phyloP scores from a whole-genome alignment of 2,888 invertebrate genomes.

The Drosophila helvetica region DNA sequence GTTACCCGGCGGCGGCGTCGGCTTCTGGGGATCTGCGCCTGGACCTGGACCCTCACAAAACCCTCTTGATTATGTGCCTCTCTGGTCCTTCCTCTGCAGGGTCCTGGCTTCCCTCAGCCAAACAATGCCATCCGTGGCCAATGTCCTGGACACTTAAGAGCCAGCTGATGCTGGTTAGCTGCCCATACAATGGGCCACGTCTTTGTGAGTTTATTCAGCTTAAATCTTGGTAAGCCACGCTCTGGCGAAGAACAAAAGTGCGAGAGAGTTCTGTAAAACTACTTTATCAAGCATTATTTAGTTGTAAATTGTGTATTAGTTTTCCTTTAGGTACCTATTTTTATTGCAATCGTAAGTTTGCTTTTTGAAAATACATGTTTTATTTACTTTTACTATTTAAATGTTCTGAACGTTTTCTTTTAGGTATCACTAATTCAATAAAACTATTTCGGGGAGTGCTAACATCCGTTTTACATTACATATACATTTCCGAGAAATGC shows the following conservation, averaged over 20 bases:
- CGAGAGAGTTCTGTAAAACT: not conserved
- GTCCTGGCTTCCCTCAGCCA: not conserved
- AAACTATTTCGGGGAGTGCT: too few relatives aligned
- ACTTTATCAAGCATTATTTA: not conserved
- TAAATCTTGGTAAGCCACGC: not conserved
- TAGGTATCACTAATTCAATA: too few relatives aligned
- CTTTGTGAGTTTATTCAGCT: not conserved
- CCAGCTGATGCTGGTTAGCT: constrained; percentile 44
- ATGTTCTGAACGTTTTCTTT: too few relatives aligned
- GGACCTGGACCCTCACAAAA: constrained; percentile 14
- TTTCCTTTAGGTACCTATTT: not conserved
- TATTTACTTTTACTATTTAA: too few relatives aligned
- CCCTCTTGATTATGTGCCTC: constrained; percentile 60
- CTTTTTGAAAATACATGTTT: too few relatives aligned
- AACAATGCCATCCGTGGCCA: constrained; percentile 29
- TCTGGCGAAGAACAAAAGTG: too few relatives aligned
- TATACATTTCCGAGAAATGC: too few relatives aligned
- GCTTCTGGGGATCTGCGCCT: constrained; percentile 10
- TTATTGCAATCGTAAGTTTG: not conserved
- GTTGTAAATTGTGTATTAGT: not conserved
- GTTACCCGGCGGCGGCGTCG: constrained; percentile 38
- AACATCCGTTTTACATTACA: too few relatives aligned
- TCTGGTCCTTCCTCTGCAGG: constrained; percentile 1
- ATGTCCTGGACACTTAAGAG: constrained; percentile 58
- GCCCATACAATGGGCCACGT: constrained; percentile 52